phyloP scores from a whole-genome alignment of 2,113 vertebrate genomes.

The Scopus umbretta region DNA sequence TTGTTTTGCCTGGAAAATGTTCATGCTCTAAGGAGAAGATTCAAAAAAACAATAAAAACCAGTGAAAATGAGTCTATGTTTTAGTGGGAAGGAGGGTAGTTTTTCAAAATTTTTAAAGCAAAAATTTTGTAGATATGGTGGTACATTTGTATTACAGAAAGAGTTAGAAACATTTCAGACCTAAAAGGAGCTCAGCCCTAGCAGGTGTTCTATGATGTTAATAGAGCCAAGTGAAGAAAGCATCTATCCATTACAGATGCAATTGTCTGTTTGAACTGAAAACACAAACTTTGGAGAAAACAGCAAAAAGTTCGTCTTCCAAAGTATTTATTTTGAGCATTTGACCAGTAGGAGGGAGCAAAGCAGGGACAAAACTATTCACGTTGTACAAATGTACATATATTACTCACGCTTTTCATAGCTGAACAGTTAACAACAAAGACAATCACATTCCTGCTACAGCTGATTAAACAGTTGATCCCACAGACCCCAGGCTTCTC shows the following conservation, averaged over 20 bases:
- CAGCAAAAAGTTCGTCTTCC: not conserved
- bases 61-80: not conserved
- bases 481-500: constrained; percentile 30
- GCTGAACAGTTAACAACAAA: constrained; percentile 60
- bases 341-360: constrained; percentile 52
- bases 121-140: not conserved
- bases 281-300: constrained; percentile 1
- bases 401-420: constrained; percentile 35
- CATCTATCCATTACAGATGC: not conserved
- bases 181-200: not conserved
- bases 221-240: not conserved
- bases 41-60: not conserved
- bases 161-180: not conserved
- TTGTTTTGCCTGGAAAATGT: not conserved
- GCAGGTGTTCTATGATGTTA: constrained; percentile 19
- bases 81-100: not conserved
- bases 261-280: constrained; percentile 21
- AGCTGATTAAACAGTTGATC: constrained; percentile 65
- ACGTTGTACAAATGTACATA: constrained; percentile 16
- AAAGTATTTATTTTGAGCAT: constrained; percentile 42
- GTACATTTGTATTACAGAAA: not conserved
- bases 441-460: constrained; percentile 52
- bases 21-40: not conserved
- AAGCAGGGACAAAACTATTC: constrained; percentile 29
- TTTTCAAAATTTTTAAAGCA: not conserved